Evolutionary conservation across 1,140 invertebrate genomes (phyloP), one percentile per base, ranked within the genome.

Genomic region (Caenorhabditis latens): DNA sequence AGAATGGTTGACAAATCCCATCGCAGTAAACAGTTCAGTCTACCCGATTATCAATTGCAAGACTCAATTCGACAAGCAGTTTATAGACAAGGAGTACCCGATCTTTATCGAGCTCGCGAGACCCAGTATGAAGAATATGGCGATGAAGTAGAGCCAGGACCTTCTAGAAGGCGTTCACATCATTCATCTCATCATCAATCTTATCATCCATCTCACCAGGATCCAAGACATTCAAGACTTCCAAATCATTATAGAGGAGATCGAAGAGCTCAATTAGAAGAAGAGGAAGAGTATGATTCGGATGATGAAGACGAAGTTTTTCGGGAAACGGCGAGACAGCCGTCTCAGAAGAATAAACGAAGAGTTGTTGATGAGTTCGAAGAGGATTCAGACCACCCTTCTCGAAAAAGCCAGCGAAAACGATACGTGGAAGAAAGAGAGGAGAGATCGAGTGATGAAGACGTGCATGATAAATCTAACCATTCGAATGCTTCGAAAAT

Each of bases 61-160:
- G 71, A 79, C 53, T 42, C 32, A 16, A 79, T 79, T 11, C 6
- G 71, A 50, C 71, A 53, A 46, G 46, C 71, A 13, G 46, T 79
- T n/a, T 79, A 50, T n/a, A 53, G 53, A 24, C n/a, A 46, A 13
- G 71, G 71, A 21, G 71, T 79, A 19, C 71, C 71, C 7, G 46
- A 79, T 50, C 3, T 11, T 9, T 79, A 53, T 24, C 43, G 71
- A 16, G 21, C 21, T 16, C 11, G 19, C 13, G 63, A 67, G 40
- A 32, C 19, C 9, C 6, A 14, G 11, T 40, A 67, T 42, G 63
- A 67, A 2, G 40, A 67, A 2, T 67, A 67, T 67, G 40, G 11
- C 0, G 24, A 67, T 13, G 19, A 14, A 16, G 32, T 32, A 53
- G 50, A 19, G 16, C 40, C 19, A 11, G 63, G 16, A 65, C 42